Evolutionary conservation across 2,888 invertebrate species (phyloP).

Genomic region (Sipha maydis): DNA sequence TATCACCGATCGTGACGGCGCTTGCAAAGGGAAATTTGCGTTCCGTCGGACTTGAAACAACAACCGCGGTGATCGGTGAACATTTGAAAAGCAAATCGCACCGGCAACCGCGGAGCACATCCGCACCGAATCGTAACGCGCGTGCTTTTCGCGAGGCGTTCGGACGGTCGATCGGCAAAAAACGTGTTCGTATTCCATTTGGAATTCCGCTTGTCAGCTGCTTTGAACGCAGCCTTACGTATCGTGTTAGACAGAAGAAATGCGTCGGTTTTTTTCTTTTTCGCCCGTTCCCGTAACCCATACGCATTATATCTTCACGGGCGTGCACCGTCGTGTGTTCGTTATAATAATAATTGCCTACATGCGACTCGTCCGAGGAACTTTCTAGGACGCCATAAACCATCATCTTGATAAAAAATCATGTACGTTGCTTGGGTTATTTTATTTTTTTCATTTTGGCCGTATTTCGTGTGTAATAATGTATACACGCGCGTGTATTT

Average conservation of each 20-base stretch:
- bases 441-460: background rate
- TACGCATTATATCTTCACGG: background rate
- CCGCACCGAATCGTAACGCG: no score
- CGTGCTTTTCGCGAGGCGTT: no score
- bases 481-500: background rate
- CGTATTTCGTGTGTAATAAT: background rate
- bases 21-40: no score
- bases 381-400: background rate
- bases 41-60: no score
- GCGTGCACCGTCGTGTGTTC: background rate
- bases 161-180: background rate
- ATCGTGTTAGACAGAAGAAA: background rate
- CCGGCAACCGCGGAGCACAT: no score
- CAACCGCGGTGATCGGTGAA: no score
- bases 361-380: background rate
- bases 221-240: background rate
- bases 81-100: no score
- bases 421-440: background rate
- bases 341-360: background rate
- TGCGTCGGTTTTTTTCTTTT: conserved; percentile 6
- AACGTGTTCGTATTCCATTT: background rate
- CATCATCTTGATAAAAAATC: background rate
- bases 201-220: background rate
- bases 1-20: no score
- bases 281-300: background rate